A percentile compares a stretch with the other conserved stretches of the same genome.
These are phyloP conservation scores for Plusia festucae DNA, from an alignment of 2,888 invertebrate genomes.

Conservation along the genomic window DNA sequence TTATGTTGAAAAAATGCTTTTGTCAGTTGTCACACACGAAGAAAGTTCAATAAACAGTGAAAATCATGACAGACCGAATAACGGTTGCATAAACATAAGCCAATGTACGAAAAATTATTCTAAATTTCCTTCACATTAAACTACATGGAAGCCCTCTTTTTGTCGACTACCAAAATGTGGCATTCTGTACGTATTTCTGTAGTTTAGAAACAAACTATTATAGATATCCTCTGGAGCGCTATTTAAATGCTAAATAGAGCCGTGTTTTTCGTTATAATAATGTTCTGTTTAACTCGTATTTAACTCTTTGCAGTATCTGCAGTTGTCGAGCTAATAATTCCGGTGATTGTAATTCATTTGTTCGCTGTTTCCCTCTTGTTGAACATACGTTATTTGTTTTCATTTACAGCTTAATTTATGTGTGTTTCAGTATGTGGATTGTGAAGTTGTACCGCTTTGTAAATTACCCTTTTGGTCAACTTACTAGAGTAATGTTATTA, in stretches of 20 bases:
- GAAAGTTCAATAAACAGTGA: no score
- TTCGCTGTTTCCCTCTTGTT: background rate
- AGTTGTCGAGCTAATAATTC: conserved; percentile 10
- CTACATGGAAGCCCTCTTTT: conserved; percentile 42
- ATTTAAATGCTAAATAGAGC: conserved; percentile 39
- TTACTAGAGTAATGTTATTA: no score
- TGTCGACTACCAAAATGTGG: conserved; percentile 32
- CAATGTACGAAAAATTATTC: conserved; percentile 18
- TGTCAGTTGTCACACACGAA: no score
- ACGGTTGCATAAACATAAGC: background rate
- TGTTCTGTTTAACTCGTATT: conserved; percentile 18
- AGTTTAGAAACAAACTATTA: conserved; percentile 41
- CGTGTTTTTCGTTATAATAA: conserved; percentile 26
- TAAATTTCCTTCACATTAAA: conserved; percentile 31
- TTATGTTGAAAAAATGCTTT: no score
- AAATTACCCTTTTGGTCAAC: no score
- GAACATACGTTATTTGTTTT: background rate
- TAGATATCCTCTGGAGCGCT: conserved; percentile 47
- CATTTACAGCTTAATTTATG: background rate
- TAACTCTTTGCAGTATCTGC: conserved; percentile 13
- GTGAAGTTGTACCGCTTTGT: no score
- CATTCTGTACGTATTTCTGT: conserved; percentile 35
- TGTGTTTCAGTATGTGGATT: background rate
- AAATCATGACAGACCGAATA: no score
- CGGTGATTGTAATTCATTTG: conserved; percentile 5